phyloP scores from a whole-genome alignment of 2,797 vertebrate genomes.

The Sibirionetta formosa region DNA sequence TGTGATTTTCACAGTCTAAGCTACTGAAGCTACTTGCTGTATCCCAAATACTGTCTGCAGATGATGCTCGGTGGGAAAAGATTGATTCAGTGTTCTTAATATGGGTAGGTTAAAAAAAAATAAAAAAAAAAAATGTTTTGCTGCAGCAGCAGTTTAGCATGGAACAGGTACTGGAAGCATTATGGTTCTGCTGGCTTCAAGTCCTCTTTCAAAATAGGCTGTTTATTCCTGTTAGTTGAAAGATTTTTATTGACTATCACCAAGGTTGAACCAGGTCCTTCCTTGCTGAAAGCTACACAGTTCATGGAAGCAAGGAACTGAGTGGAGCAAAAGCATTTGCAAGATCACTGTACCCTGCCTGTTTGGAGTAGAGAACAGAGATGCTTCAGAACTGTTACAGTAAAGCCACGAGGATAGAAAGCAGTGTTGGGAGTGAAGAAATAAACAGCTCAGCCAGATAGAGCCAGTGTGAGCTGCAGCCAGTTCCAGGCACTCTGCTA shows the following conservation, averaged over 20 bases:
- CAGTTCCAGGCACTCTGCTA: not conserved
- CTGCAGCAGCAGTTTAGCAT: not conserved
- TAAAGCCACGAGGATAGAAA: not conserved
- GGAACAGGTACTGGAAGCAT: not conserved
- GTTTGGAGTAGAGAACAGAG: not conserved
- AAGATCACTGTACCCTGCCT: not conserved
- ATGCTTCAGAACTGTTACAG: not conserved
- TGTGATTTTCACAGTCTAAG: slow-evolving; percentile 70
- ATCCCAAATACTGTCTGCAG: slow-evolving; percentile 52
- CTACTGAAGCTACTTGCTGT: slow-evolving; percentile 62
- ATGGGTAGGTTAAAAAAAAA: slow-evolving; percentile 18
- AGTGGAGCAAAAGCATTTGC: not conserved
- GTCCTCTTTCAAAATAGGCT: not conserved
- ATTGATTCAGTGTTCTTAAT: not conserved
- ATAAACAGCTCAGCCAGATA: not conserved
- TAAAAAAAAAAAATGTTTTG: slow-evolving; percentile 40
- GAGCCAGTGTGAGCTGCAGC: accelerated
- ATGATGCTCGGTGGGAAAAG: slow-evolving; percentile 25
- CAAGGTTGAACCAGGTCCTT: not conserved
- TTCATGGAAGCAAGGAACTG: not conserved
- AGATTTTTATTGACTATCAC: not conserved
- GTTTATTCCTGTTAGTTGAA: accelerated
- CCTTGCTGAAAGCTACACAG: not conserved
- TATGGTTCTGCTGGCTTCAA: not conserved
- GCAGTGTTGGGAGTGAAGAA: accelerated